phyloP scores from a whole-genome alignment of 2,797 vertebrate genomes.

The Selene dorsalis region DNA sequence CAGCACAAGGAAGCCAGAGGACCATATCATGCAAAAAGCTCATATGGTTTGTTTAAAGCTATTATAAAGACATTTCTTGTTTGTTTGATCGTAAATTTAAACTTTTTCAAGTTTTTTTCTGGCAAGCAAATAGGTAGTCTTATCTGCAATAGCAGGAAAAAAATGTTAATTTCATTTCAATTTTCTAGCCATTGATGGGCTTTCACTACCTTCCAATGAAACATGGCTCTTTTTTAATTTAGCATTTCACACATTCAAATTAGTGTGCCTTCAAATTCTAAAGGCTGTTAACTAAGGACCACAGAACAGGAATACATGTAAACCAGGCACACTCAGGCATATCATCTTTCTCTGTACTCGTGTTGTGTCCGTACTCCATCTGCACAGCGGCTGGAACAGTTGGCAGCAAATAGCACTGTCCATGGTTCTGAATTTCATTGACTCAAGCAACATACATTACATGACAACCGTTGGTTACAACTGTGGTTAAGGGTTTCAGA shows the following conservation, averaged over 20 bases:
- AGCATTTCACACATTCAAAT: conserved; percentile 37
- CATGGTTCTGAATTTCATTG: conserved; percentile 64
- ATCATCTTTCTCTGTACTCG: conserved; percentile 8
- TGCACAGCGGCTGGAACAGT: conserved; percentile 43
- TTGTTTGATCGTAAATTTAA: conserved; percentile 31
- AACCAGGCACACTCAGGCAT: conserved; percentile 6
- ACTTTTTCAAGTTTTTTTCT: conserved; percentile 5
- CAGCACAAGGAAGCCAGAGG: conserved; percentile 27
- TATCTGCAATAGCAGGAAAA: conserved; percentile 3
- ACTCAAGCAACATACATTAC: conserved; percentile 34
- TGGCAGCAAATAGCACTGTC: conserved; percentile 55
- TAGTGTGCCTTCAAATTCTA: conserved; percentile 31
- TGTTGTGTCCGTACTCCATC: conserved; percentile 25
- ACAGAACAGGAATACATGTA: conserved; percentile 16
- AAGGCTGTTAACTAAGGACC: conserved; percentile 31
- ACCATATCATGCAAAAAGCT: conserved; percentile 27
- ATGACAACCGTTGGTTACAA: conserved; percentile 45
- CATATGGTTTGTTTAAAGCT: conserved; percentile 40
- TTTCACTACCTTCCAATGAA: conserved; percentile 1
- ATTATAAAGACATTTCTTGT: conserved; percentile 16
- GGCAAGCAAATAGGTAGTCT: neutral
- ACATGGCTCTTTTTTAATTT: neutral
- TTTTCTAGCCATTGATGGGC: conserved; percentile 5
- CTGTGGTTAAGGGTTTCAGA: conserved; percentile 17
- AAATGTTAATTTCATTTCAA: neutral